Evolutionary conservation across 1,140 invertebrate genomes (phyloP).

Genomic region (Apocrypta bakeri): DNA sequence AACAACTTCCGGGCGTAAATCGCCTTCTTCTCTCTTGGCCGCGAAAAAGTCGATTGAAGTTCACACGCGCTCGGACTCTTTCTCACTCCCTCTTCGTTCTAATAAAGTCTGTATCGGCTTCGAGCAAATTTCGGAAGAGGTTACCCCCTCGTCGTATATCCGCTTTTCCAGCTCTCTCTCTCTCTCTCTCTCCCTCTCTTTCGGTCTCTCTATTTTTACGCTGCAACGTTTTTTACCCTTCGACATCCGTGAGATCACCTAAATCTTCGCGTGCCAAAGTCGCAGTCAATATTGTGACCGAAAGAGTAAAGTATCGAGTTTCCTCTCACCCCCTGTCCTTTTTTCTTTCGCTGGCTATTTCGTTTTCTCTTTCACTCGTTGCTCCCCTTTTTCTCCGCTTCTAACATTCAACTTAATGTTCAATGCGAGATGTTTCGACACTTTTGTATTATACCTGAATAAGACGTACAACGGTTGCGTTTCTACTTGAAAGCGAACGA

Average conservation of each 20-base stretch:
- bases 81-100: slow-evolving; percentile 48
- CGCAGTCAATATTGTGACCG: slow-evolving; percentile 72
- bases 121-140: slow-evolving; percentile 62
- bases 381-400: slow-evolving; percentile 39
- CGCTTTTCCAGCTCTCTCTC: slow-evolving; percentile 56
- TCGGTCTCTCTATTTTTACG: slow-evolving; percentile 48
- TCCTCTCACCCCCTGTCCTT: slow-evolving; percentile 54
- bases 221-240: slow-evolving; percentile 41
- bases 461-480: slow-evolving; percentile 38
- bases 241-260: slow-evolving; percentile 61
- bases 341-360: slow-evolving; percentile 56
- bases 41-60: slow-evolving; percentile 53
- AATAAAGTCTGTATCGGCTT: slow-evolving; percentile 68
- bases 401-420: slow-evolving; percentile 43
- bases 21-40: slow-evolving; percentile 31
- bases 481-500: slow-evolving; percentile 39
- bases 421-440: slow-evolving; percentile 43
- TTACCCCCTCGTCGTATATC: slow-evolving; percentile 43
- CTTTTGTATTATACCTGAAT: slow-evolving; percentile 27
- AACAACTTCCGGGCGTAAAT: slow-evolving; percentile 53
- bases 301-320: slow-evolving; percentile 69
- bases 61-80: slow-evolving; percentile 42
- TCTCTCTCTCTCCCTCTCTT: not conserved
- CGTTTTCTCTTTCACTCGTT: slow-evolving; percentile 10
- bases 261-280: slow-evolving; percentile 67